Evolutionary conservation across 2,797 vertebrate species (phyloP), one percentile per base, ranked within the genome.

Genomic region (Sebastes trivittatus): DNA sequence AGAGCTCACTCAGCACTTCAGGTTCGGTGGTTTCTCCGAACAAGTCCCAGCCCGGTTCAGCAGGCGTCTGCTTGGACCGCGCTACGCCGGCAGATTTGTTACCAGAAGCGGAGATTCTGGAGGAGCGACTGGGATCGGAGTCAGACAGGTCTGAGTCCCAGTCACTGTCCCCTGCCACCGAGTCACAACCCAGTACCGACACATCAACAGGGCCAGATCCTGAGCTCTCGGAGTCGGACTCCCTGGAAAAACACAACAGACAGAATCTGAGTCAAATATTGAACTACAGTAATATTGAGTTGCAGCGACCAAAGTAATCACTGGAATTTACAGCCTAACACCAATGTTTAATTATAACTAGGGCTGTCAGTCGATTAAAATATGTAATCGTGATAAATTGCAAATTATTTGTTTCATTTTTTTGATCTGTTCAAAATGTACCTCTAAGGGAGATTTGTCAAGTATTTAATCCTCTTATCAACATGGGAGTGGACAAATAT

Each of bases 101-200:
- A 7, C 75, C 82, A 4, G 77, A 23, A 1, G 81, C 54, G 1
- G 84, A 85, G 66, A 59, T 69, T 86, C 94, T 90, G 8, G 90
- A 87, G 8, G 91, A 85, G 34, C 87, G 92, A 69, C 86, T 89
- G 1, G 88, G 92, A 75, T 95, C 95, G 0, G 95, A 95, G 78
- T 96, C 95, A 0, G 95, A 95, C 42, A 93, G 87, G 73, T 96
- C 96, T 0, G 95, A 96, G 80, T 96, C 96, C 96, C 96, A 96
- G 85, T 96, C 95, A 2, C 95, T 96, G 89, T 96, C 96, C 30
- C 94, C 95, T 1, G 93, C 93, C 18, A 95, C 90, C 0, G 95
- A 96, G n/a, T 82, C 94, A 58, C 93, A 94, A 34, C 93, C 94
- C 22, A 93, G 79, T 6, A 94, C 68, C 6, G 93, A 95, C 55